Percentiles rank a stretch among this genome's conserved stretches.
Conservation (phyloP, 2,888 invertebrate species). For the Gymnosoma rotundatum region DNA sequence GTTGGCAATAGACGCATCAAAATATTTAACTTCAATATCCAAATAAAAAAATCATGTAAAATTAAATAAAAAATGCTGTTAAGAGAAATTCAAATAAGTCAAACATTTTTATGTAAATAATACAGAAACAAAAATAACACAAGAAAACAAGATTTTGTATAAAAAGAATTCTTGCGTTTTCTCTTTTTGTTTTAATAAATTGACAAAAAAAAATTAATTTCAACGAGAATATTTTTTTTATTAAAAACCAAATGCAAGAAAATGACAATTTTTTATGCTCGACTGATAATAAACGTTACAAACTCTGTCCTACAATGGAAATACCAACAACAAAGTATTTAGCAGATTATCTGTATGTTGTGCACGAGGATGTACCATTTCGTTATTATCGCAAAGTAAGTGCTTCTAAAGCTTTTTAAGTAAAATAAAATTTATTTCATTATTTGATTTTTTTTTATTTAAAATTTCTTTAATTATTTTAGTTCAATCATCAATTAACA, state of each 20-base stretch:
- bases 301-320: slow-evolving; percentile 82
- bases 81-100: slow-evolving; percentile 9
- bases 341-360: slow-evolving; percentile 82
- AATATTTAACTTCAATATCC: slow-evolving; percentile 7
- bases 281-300: slow-evolving; percentile 78
- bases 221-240: slow-evolving; percentile 17
- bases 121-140: background rate
- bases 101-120: background rate
- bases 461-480: slow-evolving; percentile 67
- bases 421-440: background rate
- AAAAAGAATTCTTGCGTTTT: slow-evolving; percentile 10
- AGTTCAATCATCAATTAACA: slow-evolving; percentile 45
- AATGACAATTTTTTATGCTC: slow-evolving; percentile 81
- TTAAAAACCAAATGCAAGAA: slow-evolving; percentile 80
- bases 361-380: slow-evolving; percentile 82
- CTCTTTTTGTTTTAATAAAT: background rate
- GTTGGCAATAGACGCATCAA: background rate
- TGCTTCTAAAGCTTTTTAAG: slow-evolving; percentile 56
- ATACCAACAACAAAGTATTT: slow-evolving; percentile 82
- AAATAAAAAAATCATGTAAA: slow-evolving; percentile 32
- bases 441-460: slow-evolving; percentile 60
- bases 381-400: slow-evolving; percentile 82
- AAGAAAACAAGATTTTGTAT: background rate
- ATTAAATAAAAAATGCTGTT: slow-evolving; percentile 25
- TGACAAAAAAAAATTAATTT: background rate